A percentile compares a stretch with the other conserved stretches of the same genome.
These are phyloP conservation scores for Sebastes oblongus DNA, from an alignment of 2,797 vertebrate genomes.

Conservation along the genomic window DNA sequence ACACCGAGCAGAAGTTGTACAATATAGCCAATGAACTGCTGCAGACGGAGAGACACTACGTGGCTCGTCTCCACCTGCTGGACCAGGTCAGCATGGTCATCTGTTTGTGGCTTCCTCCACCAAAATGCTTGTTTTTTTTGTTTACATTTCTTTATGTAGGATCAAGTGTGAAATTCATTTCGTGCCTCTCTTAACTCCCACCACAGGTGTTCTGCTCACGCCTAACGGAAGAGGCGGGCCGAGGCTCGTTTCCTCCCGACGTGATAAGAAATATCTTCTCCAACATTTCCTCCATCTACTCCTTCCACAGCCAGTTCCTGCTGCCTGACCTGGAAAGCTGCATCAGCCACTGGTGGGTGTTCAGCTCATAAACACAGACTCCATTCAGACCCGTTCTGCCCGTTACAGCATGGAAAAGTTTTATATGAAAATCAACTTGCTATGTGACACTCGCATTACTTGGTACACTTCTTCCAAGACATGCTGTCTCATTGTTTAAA, in stretches of 20 bases:
- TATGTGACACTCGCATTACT: background rate
- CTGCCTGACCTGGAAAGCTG: constrained; percentile 88
- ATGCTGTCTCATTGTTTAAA: background rate
- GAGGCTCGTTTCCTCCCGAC: constrained; percentile 85
- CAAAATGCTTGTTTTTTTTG: background rate
- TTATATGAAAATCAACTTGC: background rate
- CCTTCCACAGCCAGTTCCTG: constrained; percentile 90
- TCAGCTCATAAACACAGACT: background rate
- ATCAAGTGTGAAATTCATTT: background rate
- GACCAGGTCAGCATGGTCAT: constrained; percentile 82
- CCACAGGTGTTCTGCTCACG: constrained; percentile 86
- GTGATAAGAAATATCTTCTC: constrained; percentile 90
- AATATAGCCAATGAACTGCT: constrained; percentile 87
- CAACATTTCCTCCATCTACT: constrained; percentile 91
- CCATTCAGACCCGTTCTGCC: background rate
- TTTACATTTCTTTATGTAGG: background rate
- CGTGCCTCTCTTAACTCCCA: background rate
- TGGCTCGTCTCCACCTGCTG: constrained; percentile 87
- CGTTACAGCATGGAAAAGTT: background rate
- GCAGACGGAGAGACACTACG: constrained; percentile 89
- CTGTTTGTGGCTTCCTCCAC: background rate
- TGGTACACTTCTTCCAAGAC: background rate
- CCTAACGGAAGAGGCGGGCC: constrained; percentile 84
- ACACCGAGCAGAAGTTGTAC: constrained; percentile 77
- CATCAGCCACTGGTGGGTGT: constrained; percentile 86